Evolutionary conservation across 2,113 vertebrate species (phyloP).

Genomic region (Delphinus delphis): DNA sequence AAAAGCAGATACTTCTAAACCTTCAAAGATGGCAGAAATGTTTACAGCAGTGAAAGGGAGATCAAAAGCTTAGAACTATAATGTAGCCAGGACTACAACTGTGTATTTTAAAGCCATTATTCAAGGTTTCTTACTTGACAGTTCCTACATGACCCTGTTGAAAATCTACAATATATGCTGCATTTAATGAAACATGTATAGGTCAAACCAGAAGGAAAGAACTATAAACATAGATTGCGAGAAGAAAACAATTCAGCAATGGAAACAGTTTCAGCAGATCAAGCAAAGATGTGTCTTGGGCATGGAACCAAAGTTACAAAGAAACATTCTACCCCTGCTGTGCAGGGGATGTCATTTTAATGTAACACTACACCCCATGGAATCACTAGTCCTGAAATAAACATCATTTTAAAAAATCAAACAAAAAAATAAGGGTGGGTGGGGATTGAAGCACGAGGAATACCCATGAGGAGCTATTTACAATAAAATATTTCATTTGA

Average conservation of each 20-base stretch:
- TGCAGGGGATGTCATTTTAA: constrained; percentile 90
- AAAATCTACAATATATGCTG: constrained; percentile 88
- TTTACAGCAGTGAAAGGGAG: constrained; percentile 82
- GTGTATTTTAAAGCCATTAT: constrained; percentile 88
- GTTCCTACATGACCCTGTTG: constrained; percentile 82
- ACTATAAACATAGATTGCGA: constrained; percentile 77
- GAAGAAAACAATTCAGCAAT: constrained; percentile 75
- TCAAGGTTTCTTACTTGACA: constrained; percentile 86
- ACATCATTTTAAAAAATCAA: constrained; percentile 69
- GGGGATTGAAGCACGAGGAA: constrained; percentile 80
- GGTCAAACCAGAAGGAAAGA: constrained; percentile 78
- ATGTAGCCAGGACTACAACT: constrained; percentile 82
- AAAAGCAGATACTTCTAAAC: constrained; percentile 88
- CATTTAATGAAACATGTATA: constrained; percentile 83
- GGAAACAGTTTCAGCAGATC: constrained; percentile 81
- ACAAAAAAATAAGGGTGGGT: constrained; percentile 56
- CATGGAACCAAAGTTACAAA: constrained; percentile 93
- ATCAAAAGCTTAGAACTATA: constrained; percentile 74
- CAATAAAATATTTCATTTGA: constrained; percentile 76
- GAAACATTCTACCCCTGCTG: constrained; percentile 93
- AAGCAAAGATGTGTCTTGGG: constrained; percentile 84
- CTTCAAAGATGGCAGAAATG: constrained; percentile 85
- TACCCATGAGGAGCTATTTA: constrained; percentile 78
- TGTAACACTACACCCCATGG: constrained; percentile 80
- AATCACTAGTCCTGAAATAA: constrained; percentile 76